Conservation (phyloP, 1,140 invertebrate species). For the Tetramorium simillimum region DNA sequence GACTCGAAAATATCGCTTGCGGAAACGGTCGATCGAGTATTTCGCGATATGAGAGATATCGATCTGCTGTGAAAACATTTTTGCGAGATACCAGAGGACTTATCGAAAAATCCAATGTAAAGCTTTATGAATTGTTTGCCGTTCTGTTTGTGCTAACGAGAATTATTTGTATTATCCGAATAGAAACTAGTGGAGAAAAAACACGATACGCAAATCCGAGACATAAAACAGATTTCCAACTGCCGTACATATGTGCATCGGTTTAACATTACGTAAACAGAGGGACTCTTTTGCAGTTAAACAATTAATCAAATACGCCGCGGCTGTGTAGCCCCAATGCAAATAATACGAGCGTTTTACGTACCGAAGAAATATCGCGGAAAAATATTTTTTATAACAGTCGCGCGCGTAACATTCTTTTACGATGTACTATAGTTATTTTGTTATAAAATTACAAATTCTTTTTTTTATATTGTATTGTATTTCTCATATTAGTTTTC, state of each 20-base stretch:
- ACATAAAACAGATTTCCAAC: constrained; percentile 15
- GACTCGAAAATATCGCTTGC: background rate
- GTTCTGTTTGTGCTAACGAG: background rate
- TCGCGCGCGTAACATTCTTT: background rate
- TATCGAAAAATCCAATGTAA: background rate
- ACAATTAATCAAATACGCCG: constrained; percentile 6
- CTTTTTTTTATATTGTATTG: background rate
- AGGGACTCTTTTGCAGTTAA: background rate
- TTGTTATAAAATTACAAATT: background rate
- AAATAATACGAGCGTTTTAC: constrained; percentile 1
- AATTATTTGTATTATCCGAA: background rate
- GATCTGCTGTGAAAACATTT: background rate
- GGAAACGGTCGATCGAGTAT: background rate
- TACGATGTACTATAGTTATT: background rate
- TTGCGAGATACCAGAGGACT: background rate
- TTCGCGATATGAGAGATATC: background rate
- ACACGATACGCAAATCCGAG: background rate
- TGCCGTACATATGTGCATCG: background rate
- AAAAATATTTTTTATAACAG: background rate
- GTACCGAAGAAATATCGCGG: background rate
- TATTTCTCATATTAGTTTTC: background rate
- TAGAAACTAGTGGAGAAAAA: background rate
- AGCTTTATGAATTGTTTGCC: background rate
- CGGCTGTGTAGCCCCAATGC: background rate
- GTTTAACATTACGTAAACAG: constrained; percentile 6